Evolutionary conservation across 1,140 invertebrate genomes (phyloP), one percentile per base, ranked within the genome.

Genomic region (Brachionus sp.): DNA sequence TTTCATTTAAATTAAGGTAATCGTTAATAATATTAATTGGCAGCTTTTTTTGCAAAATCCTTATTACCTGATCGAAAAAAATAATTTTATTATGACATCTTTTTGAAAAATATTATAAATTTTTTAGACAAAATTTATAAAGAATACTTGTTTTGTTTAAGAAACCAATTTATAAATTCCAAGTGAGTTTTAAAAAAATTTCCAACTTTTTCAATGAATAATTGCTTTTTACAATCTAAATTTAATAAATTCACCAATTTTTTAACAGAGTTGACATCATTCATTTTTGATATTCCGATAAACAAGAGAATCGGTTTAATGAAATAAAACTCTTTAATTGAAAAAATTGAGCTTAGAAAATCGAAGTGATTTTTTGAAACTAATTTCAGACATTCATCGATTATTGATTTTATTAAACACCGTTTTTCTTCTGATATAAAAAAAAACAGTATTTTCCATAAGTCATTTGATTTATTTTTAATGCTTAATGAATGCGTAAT

Each of bases 141-240:
- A 42, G 19, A 78, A 29, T 39, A 80, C 50, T 29, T 62, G 9
- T 80, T 62, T 19, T 62, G 16, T 25, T 78, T 39, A 33, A 87
- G 66, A 83, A 87, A 88, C 88, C 88, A 88, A 29, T 86, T 85
- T 46, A 88, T 87, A 5, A 88, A 85, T 73, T 87, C 86, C 39
- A 88, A 85, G 64, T 88, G 87, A 83, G 88, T 87, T n/a, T 86
- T 85, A n/a, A 88, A 80, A 82, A 86, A 88, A 33, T 85, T 85
- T 84, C 86, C 87, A 25, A 85, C 85, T 70, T 85, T 84, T 23
- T 86, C 84, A 25, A 88, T 10, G 29, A 80, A 39, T 2, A 23
- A 35, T 12, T 53, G 46, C 57, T 80, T 80, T 12, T 62, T 53
- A 23, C 4, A 13, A 13, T 80, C 57, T 35, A 13, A 66, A 86